Evolutionary conservation across 2,113 vertebrate species (phyloP), one percentile per base, ranked within the genome.

Genomic region (Hipposideros armiger): DNA sequence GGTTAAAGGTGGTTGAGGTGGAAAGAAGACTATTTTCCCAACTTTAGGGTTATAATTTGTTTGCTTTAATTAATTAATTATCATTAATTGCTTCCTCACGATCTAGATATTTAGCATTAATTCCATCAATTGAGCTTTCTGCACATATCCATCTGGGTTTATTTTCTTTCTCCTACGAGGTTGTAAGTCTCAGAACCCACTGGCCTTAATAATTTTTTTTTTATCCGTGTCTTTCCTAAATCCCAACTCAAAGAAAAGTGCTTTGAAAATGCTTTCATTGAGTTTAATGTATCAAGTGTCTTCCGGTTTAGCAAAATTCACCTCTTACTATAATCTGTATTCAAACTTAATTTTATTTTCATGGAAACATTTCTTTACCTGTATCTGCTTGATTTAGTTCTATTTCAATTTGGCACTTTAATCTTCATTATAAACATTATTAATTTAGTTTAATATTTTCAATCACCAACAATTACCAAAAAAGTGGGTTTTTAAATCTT

Each of bases 371-470:
- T 92, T 52, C 32, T 90, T 84, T 3, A 28, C 14, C 28, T 89
- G 67, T 2, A 76, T 19, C 36, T 88, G 11, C 54, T 96, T 28
- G 11, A 58, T 62, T 72, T 91, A 64, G 20, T 82, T 95, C 36
- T 77, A 11, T 93, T 82, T 42, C 62, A 66, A 28, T 70, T 70
- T 69, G 72, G 73, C 54, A 74, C 89, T 95, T 81, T 50, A 64
- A 82, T 54, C 36, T 87, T 95, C 47, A 83, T 87, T 89, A 42
- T 40, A 77, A 84, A 60, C 36, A 20, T 74, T 69, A 87, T 88
- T 90, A 60, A 81, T 91, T 72, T 87, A 32, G 22, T 70, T 76
- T 83, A 80, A 60, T 67, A 86, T 91, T 88, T 89, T 36, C 13
- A 69, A 0, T 81, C 26, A 86, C 40, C 50, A 50, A 74, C 4